A percentile compares a stretch with the other conserved stretches of the same genome.
These are phyloP conservation scores for Tympanoctomys barrerae DNA, from an alignment of 2,797 vertebrate species.

Conservation along the genomic window DNA sequence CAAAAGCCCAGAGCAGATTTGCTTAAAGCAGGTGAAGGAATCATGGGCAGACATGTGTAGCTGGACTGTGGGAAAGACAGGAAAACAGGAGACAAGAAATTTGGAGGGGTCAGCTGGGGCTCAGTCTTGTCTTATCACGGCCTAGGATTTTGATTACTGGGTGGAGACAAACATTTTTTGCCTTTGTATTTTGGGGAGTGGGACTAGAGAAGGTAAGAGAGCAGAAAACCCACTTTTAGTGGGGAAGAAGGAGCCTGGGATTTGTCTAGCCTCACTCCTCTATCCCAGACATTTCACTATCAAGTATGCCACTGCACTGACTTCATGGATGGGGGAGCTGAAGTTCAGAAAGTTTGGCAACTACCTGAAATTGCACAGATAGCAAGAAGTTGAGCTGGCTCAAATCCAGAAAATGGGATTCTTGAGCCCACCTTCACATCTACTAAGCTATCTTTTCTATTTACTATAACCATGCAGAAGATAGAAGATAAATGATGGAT, in stretches of 20 bases:
- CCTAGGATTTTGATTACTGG: background rate
- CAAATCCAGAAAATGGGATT: background rate
- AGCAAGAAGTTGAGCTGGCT: background rate
- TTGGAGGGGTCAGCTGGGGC: background rate
- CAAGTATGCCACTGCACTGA: background rate
- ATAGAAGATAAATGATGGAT: background rate
- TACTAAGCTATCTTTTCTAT: background rate
- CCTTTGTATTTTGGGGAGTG: background rate
- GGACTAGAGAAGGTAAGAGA: background rate
- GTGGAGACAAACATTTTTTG: background rate
- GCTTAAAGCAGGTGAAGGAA: background rate
- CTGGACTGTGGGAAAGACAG: background rate
- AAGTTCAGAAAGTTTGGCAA: background rate
- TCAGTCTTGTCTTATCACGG: background rate
- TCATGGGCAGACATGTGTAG: rapidly evolving
- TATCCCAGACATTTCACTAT: background rate
- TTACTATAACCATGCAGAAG: background rate
- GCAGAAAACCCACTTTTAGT: background rate
- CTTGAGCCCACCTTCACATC: background rate
- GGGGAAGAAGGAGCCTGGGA: background rate
- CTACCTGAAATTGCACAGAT: background rate
- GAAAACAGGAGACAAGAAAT: background rate
- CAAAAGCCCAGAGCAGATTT: background rate
- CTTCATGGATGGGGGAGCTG: conserved; percentile 13
- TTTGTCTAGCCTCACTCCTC: background rate